Evolutionary conservation across 2,797 vertebrate species (phyloP), one percentile per base, ranked within the genome.

Genomic region (Luscinia luscinia): DNA sequence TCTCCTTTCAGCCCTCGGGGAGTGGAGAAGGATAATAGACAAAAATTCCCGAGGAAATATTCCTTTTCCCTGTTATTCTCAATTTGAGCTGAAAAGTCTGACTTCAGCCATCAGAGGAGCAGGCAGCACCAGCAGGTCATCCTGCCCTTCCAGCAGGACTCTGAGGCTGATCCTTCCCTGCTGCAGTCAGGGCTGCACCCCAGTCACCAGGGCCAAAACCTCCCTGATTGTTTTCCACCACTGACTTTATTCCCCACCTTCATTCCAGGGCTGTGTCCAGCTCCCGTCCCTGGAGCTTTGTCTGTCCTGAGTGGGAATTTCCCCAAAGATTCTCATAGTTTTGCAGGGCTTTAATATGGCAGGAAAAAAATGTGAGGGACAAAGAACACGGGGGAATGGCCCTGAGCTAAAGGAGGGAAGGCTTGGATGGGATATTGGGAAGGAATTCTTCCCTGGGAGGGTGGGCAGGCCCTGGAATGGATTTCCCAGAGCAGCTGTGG

Each of bases 401-500:
- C n/a, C 26, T 27, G 28, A 46, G 49, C 40, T n/a, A 49, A n/a
- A 48, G 41, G 34, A 67, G 19, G 23, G n/a, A 27, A 38, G 54
- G 72, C 28, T 6, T 27, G 21, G 34, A 16, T 34, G n/a, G 23
- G 48, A 34, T 7, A 3, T 4, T 54, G 72, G 55, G 55, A 28
- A 68, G 46, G 23, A 34, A 76, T 46, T 67, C 2, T 7, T 46
- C 3, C 3, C 63, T 24, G 19, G 1, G 15, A 54, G 41, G 11
- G 21, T 46, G 48, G 20, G 6, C 0, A 34, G 15, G 40, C 1
- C 1, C 46, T 54, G 63, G 20, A 1, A 40, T 2, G 2, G 19
- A 3, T 2, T 40, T 5, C 28, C 49, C 80, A 68, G 72, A 68
- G 55, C 2, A 54, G 63, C 83, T 61, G 63, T 9, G 54, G 54